phyloP scores from a whole-genome alignment of 2,888 invertebrate species.

The Callyntrura sp. region DNA sequence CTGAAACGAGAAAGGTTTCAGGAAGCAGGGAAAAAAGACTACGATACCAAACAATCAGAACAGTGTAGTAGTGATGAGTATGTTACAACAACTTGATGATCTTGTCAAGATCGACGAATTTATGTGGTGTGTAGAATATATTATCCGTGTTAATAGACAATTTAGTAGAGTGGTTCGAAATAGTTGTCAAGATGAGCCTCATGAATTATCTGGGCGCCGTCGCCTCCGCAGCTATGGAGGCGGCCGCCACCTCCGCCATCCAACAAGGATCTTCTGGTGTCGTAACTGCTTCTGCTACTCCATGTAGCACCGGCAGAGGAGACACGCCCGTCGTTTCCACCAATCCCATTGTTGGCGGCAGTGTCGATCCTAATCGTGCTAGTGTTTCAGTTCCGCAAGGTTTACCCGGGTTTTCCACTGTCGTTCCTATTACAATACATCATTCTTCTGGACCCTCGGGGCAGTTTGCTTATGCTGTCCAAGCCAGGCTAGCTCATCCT shows the following conservation, averaged over 20 bases:
- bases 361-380: conserved; percentile 34
- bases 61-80: conserved; percentile 72
- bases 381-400: conserved; percentile 67
- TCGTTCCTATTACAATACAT: conserved; percentile 72
- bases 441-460: conserved; percentile 67
- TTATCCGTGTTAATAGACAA: conserved; percentile 72
- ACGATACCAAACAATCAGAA: conserved; percentile 50
- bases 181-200: conserved; percentile 84
- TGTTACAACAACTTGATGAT: conserved; percentile 74
- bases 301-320: neutral
- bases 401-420: conserved; percentile 56
- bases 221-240: conserved; percentile 83
- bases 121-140: conserved; percentile 68
- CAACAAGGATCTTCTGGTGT: conserved; percentile 53
- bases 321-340: conserved; percentile 6
- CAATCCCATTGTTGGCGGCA: neutral
- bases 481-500: conserved; percentile 68
- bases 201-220: conserved; percentile 85
- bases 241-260: conserved; percentile 78
- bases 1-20: conserved; percentile 74
- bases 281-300: conserved; percentile 6
- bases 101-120: conserved; percentile 50
- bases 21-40: conserved; percentile 77
- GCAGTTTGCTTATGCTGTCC: conserved; percentile 62
- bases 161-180: conserved; percentile 62